phyloP scores from a whole-genome alignment of 2,113 vertebrate species.

The Bettongia penicillata region DNA sequence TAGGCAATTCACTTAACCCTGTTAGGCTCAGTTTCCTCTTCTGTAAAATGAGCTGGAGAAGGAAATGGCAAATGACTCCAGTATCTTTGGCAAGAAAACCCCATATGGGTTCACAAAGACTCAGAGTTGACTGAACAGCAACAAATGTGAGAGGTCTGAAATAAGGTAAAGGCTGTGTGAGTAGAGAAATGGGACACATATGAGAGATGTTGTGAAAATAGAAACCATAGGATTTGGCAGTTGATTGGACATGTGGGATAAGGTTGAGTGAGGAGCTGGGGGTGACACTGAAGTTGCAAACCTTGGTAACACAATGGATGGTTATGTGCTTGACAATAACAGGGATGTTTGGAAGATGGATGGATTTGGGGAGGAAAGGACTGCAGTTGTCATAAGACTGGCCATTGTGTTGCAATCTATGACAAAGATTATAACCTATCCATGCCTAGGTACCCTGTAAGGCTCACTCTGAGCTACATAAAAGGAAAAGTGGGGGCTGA shows the following conservation, averaged over 20 bases:
- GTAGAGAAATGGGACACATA: not conserved
- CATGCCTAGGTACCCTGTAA: not conserved
- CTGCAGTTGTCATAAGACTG: not conserved
- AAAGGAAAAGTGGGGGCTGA: not conserved
- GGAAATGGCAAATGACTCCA: not conserved
- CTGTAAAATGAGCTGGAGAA: not conserved
- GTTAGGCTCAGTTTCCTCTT: not conserved
- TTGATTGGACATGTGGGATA: not conserved
- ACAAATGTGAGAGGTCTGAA: not conserved
- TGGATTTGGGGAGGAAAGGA: not conserved
- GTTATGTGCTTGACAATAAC: not conserved
- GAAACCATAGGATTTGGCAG: not conserved
- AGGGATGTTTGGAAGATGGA: not conserved
- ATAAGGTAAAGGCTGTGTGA: not conserved
- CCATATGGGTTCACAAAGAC: not conserved
- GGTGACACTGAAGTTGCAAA: not conserved
- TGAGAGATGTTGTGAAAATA: not conserved
- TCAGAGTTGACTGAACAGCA: not conserved
- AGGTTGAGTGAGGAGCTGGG: not conserved
- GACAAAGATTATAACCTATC: not conserved
- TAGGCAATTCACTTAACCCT: not conserved
- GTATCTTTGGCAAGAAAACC: not conserved
- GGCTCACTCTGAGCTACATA: not conserved
- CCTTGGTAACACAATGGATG: not conserved
- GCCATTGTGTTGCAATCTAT: not conserved